A percentile compares a stretch with the other conserved stretches of the same genome.
Evolutionary conservation across 2,888 invertebrate genomes (phyloP).

Genomic region (Pseudeuparius sepicola): DNA sequence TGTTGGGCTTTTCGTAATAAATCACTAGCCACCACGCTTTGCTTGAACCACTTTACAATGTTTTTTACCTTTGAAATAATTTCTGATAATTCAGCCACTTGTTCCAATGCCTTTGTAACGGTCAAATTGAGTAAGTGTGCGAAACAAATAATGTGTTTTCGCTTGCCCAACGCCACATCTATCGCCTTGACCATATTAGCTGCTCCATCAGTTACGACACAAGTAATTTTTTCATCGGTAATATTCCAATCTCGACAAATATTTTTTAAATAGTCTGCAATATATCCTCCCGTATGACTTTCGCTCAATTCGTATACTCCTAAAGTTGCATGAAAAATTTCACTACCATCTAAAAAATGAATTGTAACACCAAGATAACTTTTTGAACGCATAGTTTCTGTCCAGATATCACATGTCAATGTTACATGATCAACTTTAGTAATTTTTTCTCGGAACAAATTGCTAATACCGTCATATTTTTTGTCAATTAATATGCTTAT

Average conservation of each 20-base stretch:
- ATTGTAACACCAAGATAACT: constrained; percentile 5
- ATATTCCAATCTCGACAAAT: not conserved
- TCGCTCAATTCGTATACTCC: constrained; percentile 1
- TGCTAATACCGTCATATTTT: not conserved
- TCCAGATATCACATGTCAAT: too few species aligned
- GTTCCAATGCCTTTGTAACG: constrained; percentile 5
- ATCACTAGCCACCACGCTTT: constrained; percentile 9
- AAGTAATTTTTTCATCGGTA: constrained; percentile 2
- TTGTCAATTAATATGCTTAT: too few species aligned
- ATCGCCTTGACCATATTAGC: constrained; percentile 13
- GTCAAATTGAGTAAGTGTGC: constrained; percentile 7
- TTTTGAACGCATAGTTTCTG: constrained; percentile 7
- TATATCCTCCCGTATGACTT: not conserved
- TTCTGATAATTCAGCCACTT: constrained; percentile 10
- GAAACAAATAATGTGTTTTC: constrained; percentile 10
- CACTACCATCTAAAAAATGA: constrained; percentile 3
- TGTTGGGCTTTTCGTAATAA: too few species aligned
- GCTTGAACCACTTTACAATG: constrained; percentile 11
- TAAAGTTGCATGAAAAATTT: constrained; percentile 1
- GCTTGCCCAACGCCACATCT: constrained; percentile 5
- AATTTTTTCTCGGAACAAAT: constrained; percentile 2
- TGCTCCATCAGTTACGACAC: constrained; percentile 8
- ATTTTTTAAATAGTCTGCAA: not conserved
- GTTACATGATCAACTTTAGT: too few species aligned
- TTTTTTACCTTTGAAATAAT: constrained; percentile 7